Conservation (phyloP, 1,140 invertebrate species). For the Sweltsa coloradensis region DNA sequence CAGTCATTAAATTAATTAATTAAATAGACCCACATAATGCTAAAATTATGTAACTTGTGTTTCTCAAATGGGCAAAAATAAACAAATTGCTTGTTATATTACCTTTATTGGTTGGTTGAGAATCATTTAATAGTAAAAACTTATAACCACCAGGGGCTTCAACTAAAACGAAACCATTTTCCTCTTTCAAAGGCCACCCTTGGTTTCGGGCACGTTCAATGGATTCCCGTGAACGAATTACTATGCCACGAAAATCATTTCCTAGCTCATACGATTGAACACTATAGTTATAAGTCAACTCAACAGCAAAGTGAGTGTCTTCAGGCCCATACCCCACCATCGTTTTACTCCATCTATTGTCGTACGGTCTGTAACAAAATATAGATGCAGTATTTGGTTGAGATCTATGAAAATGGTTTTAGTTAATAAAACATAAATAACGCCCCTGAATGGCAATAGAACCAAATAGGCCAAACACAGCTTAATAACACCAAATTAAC, state of each 20-base stretch:
- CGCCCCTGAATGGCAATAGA: too few species aligned
- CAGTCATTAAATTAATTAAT: too few species aligned
- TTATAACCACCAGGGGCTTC: slow-evolving; percentile 85
- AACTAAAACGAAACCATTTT: slow-evolving; percentile 42
- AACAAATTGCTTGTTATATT: slow-evolving; percentile 9
- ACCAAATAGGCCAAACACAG: background rate
- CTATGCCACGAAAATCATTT: slow-evolving; percentile 85
- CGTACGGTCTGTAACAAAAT: slow-evolving; percentile 66
- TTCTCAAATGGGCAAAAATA: background rate
- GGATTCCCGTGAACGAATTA: slow-evolving; percentile 64
- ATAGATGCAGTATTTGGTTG: background rate
- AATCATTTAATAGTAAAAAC: slow-evolving; percentile 65
- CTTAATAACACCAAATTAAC: background rate
- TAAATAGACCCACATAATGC: too few species aligned
- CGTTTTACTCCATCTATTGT: slow-evolving; percentile 97
- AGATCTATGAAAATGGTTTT: background rate
- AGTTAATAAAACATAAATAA: too few species aligned
- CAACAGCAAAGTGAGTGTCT: slow-evolving; percentile 89
- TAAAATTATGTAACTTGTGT: too few species aligned
- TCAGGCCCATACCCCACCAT: slow-evolving; percentile 98
- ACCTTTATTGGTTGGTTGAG: slow-evolving; percentile 49
- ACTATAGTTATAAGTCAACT: slow-evolving; percentile 96
- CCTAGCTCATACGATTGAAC: slow-evolving; percentile 69
- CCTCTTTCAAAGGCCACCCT: slow-evolving; percentile 51
- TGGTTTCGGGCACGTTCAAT: slow-evolving; percentile 54